Evolutionary conservation across 1,140 invertebrate species (phyloP), one percentile per base, ranked within the genome.

Genomic region (Zaprionus nigranus): DNA sequence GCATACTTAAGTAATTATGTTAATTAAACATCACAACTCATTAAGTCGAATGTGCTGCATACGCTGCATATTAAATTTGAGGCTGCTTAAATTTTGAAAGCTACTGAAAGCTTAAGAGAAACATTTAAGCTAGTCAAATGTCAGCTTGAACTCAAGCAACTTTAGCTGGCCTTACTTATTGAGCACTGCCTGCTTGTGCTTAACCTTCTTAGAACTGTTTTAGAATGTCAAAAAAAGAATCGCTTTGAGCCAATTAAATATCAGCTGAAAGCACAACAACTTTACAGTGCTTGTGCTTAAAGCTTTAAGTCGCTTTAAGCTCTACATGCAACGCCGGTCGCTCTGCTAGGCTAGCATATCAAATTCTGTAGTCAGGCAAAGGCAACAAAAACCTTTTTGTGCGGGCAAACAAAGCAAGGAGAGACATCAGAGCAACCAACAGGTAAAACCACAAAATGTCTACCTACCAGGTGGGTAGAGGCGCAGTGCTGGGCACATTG

Each of bases 361-460:
- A 67, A 58, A 58, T 64, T 20, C 53, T 15, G 13, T 7, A 20
- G 36, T 17, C 22, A 6, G 26, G 11, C 63, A 46, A 30, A 30
- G 5, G 46, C 46, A 51, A 24, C 20, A 1, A 17, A 67, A 36
- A 56, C 26, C 34, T 15, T 73, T 73, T 46, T 9, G 49, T 5
- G 15, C n/a, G 38, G 15, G 15, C 56, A 34, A 43, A 60, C 62
- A 43, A 71, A 28, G 13, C 15, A 40, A 3, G 15, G 34, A 67
- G 34, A 67, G 24, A 61, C 56, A 60, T 60, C 30, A 30, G 58
- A 26, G 20, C 56, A 60, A 34, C 59, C 67, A 70, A 71, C 67
- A 75, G 73, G 73, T 75, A 71, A 59, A 59, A 20, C 60, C 53
- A 15, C 59, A 64, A 64, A 40, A 28, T 56, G n/a, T 62, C 26